A percentile compares a stretch with the other conserved stretches of the same genome.
Evolutionary conservation across 2,888 invertebrate species (phyloP).

Genomic region (Pristionchus fissidentatus): DNA sequence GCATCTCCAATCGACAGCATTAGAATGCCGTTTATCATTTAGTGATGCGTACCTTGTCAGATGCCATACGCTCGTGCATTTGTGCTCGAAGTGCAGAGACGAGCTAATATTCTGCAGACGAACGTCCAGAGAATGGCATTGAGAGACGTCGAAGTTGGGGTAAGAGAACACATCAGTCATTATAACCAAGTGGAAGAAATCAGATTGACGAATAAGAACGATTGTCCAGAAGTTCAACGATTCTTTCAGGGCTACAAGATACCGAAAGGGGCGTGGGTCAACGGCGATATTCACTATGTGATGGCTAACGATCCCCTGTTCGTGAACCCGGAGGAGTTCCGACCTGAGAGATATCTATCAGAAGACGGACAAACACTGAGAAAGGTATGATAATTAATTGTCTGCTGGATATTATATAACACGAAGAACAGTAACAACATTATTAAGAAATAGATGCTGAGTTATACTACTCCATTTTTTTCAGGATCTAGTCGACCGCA

Average conservation of each 20-base stretch:
- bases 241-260: background rate
- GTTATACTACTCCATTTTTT: no score
- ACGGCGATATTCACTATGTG: constrained; percentile 7
- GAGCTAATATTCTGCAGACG: background rate
- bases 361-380: background rate
- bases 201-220: no score
- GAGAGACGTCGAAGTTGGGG: background rate
- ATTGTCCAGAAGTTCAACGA: background rate
- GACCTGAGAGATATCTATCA: background rate
- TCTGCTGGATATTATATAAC: no score
- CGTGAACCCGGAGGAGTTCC: constrained; percentile 16
- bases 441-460: no score
- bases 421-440: no score
- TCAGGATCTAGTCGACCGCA: no score
- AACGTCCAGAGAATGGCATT: background rate
- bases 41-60: no score
- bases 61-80: constrained; percentile 20
- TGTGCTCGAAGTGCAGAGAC: background rate
- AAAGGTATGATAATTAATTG: no score
- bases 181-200: no score
- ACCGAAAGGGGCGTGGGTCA: background rate
- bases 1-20: no score
- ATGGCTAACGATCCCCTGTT: constrained; percentile 23
- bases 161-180: no score
- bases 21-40: no score